phyloP scores from a whole-genome alignment of 2,888 invertebrate species.

The Lobophora halterata region DNA sequence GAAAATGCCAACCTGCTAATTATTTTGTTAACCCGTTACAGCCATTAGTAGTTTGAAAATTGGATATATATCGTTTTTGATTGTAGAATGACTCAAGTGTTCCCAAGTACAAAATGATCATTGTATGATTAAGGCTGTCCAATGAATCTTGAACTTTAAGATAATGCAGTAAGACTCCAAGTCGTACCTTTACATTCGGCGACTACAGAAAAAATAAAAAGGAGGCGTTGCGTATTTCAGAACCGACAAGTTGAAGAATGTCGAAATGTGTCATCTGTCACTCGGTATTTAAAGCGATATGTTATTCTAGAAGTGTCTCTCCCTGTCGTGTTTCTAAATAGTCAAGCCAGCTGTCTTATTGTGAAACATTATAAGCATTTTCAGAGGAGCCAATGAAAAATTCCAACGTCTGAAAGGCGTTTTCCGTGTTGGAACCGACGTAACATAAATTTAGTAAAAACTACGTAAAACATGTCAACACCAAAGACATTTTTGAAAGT shows the following conservation, averaged over 20 bases:
- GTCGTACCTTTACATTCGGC: constrained; percentile 23
- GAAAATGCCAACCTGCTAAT: constrained; percentile 33
- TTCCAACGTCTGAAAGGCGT: constrained; percentile 48
- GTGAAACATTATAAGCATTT: constrained; percentile 62
- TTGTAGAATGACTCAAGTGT: constrained; percentile 50
- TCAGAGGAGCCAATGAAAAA: constrained; percentile 58
- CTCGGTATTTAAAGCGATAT: constrained; percentile 78
- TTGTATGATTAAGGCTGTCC: constrained; percentile 10
- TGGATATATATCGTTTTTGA: constrained; percentile 54
- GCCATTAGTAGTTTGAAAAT: constrained; percentile 56
- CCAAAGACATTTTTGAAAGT: constrained; percentile 14
- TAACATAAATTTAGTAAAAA: constrained; percentile 30
- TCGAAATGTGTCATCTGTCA: constrained; percentile 81
- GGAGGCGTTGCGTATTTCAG: constrained; percentile 63
- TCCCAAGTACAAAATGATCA: constrained; percentile 43
- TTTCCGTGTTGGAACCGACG: constrained; percentile 27
- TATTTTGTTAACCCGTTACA: constrained; percentile 51
- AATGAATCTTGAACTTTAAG: constrained; percentile 35
- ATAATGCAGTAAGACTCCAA: constrained; percentile 39
- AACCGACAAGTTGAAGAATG: constrained; percentile 79
- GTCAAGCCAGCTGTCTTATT: constrained; percentile 66
- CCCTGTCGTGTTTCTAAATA: constrained; percentile 65
- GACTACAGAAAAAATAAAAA: constrained; percentile 63
- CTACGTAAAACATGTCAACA: constrained; percentile 25
- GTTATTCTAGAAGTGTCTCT: constrained; percentile 71